Percentiles rank a stretch among this genome's conserved stretches.
Conservation (phyloP, 2,113 vertebrate genomes). For the Triplophysa tibetana region DNA sequence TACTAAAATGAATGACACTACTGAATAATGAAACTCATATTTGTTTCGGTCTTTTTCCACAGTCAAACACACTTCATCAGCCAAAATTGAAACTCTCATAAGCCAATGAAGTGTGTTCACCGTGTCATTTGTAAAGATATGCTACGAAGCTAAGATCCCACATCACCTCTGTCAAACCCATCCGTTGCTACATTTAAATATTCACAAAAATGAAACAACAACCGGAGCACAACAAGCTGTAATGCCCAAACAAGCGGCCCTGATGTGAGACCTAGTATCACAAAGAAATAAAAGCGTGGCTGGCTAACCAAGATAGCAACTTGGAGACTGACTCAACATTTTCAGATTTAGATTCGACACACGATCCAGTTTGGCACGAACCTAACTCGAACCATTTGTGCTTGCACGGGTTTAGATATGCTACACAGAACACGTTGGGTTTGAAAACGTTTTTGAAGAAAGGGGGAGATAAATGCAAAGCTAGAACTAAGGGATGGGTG, state of each 20-base stretch:
- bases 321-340: slow-evolving; percentile 56
- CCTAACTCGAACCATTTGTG: slow-evolving; percentile 6
- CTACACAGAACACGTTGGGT: not conserved
- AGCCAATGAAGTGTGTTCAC: not conserved
- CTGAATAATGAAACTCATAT: too few relatives aligned
- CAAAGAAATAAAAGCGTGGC: not conserved
- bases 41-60: too few relatives aligned
- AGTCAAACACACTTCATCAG: not conserved
- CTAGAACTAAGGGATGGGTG: slow-evolving; percentile 2
- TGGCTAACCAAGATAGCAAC: slow-evolving; percentile 42
- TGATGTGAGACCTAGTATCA: not conserved
- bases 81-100: not conserved
- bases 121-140: not conserved
- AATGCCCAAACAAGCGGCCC: not conserved
- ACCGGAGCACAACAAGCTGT: not conserved
- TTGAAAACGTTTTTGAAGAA: not conserved
- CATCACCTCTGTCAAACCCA: slow-evolving; percentile 25
- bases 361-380: slow-evolving; percentile 31
- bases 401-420: not conserved
- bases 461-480: not conserved
- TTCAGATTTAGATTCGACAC: slow-evolving; percentile 43
- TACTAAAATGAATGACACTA: too few relatives aligned
- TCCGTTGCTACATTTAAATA: not conserved
- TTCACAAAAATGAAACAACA: not conserved
- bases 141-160: slow-evolving; percentile 6